A percentile compares a stretch with the other conserved stretches of the same genome.
Conservation (phyloP, 2,888 invertebrate species). For the Corythucha ciliata region DNA sequence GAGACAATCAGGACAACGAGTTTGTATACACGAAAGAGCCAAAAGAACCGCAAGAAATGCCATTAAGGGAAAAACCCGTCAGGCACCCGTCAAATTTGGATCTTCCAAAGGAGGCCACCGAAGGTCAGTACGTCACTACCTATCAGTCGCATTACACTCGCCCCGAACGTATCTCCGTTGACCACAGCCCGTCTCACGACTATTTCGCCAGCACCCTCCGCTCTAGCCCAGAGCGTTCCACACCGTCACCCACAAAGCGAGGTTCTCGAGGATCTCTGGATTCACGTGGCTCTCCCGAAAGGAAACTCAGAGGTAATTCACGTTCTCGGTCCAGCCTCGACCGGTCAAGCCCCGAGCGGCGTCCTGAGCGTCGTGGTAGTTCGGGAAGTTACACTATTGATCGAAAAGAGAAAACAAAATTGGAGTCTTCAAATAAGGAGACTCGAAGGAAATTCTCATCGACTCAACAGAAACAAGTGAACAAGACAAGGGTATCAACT, state of each 20-base stretch:
- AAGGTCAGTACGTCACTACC: constrained; percentile 49
- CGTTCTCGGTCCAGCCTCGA: constrained; percentile 21
- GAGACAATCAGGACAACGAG: constrained; percentile 32
- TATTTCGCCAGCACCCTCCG: constrained; percentile 66
- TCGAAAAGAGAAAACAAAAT: constrained; percentile 18
- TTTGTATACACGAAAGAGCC: constrained; percentile 33
- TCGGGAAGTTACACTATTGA: constrained; percentile 33
- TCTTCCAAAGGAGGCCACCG: constrained; percentile 32
- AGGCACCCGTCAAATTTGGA: constrained; percentile 26
- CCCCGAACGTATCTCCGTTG: constrained; percentile 48
- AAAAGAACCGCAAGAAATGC: constrained; percentile 8
- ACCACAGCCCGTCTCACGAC: constrained; percentile 62
- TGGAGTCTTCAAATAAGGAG: constrained; percentile 26
- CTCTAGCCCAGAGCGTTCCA: constrained; percentile 48
- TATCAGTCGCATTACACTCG: constrained; percentile 49
- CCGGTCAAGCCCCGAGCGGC: constrained; percentile 19
- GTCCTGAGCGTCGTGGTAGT: constrained; percentile 33
- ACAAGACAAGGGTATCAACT: constrained; percentile 38
- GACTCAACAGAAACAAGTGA: constrained; percentile 39
- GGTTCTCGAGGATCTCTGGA: constrained; percentile 33
- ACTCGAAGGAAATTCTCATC: constrained; percentile 35
- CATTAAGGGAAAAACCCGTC: constrained; percentile 10
- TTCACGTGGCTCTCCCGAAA: constrained; percentile 39
- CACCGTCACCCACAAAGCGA: constrained; percentile 37
- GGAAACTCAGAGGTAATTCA: constrained; percentile 31